These are phyloP conservation scores for Lates calcarifer DNA, from an alignment of 2,113 vertebrate species.

Conservation along the genomic window DNA sequence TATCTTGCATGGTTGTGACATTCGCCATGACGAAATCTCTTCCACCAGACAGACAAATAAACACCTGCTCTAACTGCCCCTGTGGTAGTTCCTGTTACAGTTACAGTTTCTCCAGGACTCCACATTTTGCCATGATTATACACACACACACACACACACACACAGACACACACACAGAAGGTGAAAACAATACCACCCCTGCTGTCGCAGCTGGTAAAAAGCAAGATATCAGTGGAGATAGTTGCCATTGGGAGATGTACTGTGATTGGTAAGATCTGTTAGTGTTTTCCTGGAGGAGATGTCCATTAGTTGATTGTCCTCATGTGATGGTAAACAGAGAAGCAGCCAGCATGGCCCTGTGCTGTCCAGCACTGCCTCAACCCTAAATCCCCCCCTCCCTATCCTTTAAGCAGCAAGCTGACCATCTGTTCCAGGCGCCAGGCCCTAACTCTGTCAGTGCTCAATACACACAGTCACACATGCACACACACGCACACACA, in stretches of 20 bases:
- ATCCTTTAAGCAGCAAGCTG: slow-evolving; percentile 80
- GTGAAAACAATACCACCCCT: no score
- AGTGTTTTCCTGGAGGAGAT: not conserved
- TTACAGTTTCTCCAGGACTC: no score
- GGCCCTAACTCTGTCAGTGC: slow-evolving; percentile 56
- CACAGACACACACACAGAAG: no score
- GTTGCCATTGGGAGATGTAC: not conserved
- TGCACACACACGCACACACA: slow-evolving; percentile 7
- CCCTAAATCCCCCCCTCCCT: slow-evolving; percentile 72
- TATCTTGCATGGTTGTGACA: no score
- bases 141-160: no score
- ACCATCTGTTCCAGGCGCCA: slow-evolving; percentile 80
- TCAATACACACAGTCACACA: slow-evolving; percentile 36
- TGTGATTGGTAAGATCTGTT: not conserved
- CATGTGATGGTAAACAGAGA: slow-evolving; percentile 60
- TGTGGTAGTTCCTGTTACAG: no score
- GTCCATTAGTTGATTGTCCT: slow-evolving; percentile 57
- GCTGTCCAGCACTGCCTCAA: slow-evolving; percentile 41
- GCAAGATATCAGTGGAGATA: not conserved
- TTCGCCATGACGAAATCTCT: no score
- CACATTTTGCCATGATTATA: no score
- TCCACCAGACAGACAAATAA: no score
- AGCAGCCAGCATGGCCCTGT: slow-evolving; percentile 35
- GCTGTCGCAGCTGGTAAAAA: no score
- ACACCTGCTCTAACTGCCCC: no score